Percentiles rank a stretch among this genome's conserved stretches.
Evolutionary conservation across 2,113 vertebrate species (phyloP).

Genomic region (Mandrillus leucophaeus): DNA sequence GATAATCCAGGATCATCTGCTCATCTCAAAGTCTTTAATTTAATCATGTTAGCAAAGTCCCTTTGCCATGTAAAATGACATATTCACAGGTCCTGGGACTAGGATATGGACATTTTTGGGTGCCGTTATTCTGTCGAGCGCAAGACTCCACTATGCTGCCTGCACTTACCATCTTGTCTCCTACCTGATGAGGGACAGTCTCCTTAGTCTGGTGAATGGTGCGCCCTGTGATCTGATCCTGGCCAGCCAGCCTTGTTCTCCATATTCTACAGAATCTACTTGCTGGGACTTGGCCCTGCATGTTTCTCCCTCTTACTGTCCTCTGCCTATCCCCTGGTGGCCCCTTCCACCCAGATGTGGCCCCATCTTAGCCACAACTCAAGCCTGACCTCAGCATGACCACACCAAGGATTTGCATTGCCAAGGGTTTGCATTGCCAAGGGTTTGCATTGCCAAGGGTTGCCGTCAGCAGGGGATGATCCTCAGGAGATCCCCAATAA

Average conservation of each 20-base stretch:
- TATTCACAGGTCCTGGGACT: neutral
- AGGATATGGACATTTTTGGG: neutral
- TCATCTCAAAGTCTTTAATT: neutral
- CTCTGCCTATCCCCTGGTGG: neutral
- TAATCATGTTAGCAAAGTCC: neutral
- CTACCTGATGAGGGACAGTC: neutral
- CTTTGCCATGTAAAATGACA: neutral
- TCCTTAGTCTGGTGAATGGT: rapidly evolving
- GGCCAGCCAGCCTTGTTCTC: neutral
- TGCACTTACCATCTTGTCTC: rapidly evolving
- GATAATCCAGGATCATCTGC: neutral
- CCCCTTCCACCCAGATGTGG: neutral
- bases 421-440: no score
- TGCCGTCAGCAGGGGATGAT: neutral
- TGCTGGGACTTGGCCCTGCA: rapidly evolving
- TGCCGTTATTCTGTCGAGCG: neutral
- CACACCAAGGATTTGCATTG: rapidly evolving
- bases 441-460: neutral
- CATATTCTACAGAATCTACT: neutral
- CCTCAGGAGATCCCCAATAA: no score
- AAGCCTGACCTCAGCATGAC: neutral
- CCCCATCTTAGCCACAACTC: neutral
- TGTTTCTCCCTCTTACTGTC: rapidly evolving
- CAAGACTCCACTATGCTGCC: neutral
- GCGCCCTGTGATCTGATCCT: neutral